Percentiles rank a stretch among this genome's conserved stretches.
These are phyloP conservation scores for Hanleya hanleyi DNA, from an alignment of 2,888 invertebrate species.

Conservation along the genomic window DNA sequence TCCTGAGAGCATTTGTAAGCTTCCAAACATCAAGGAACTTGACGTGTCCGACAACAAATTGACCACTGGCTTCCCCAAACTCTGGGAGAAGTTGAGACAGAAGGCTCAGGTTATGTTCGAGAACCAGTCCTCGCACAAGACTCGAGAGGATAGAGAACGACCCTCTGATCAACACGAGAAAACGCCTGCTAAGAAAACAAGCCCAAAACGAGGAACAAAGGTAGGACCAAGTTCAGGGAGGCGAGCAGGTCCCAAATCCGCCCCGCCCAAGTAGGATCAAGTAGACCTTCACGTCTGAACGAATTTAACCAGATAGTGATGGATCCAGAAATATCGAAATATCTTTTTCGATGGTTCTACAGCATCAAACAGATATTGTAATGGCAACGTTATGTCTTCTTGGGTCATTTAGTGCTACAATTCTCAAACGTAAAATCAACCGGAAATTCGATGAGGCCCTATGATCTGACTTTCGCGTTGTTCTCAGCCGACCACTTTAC, in stretches of 20 bases:
- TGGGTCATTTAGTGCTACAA: too few species aligned
- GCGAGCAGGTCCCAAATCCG: slow-evolving; percentile 41
- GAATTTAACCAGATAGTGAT: too few species aligned
- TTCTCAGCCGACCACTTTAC: too few species aligned
- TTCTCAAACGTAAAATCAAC: too few species aligned
- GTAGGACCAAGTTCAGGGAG: slow-evolving; percentile 44
- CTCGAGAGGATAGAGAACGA: slow-evolving; percentile 58
- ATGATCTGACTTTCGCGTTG: too few species aligned
- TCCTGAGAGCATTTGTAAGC: slow-evolving; percentile 69
- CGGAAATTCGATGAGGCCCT: too few species aligned
- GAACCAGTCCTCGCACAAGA: slow-evolving; percentile 65
- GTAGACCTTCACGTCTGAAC: slow-evolving; percentile 24
- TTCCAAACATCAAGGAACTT: slow-evolving; percentile 61
- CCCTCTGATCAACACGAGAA: slow-evolving; percentile 52
- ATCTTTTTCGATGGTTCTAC: too few species aligned
- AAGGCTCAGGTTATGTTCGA: slow-evolving; percentile 52
- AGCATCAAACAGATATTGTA: too few species aligned
- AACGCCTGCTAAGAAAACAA: slow-evolving; percentile 33
- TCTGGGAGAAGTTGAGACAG: slow-evolving; percentile 64
- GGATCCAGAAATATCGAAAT: too few species aligned
- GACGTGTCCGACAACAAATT: slow-evolving; percentile 69
- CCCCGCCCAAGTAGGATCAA: slow-evolving; percentile 34
- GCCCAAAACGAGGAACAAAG: slow-evolving; percentile 16
- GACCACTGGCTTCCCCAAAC: slow-evolving; percentile 63
- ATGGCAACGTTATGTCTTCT: too few species aligned